Base-by-base conservation (phyloP, 2,888 invertebrate species). In the Erpobdella octoculata region DNA sequence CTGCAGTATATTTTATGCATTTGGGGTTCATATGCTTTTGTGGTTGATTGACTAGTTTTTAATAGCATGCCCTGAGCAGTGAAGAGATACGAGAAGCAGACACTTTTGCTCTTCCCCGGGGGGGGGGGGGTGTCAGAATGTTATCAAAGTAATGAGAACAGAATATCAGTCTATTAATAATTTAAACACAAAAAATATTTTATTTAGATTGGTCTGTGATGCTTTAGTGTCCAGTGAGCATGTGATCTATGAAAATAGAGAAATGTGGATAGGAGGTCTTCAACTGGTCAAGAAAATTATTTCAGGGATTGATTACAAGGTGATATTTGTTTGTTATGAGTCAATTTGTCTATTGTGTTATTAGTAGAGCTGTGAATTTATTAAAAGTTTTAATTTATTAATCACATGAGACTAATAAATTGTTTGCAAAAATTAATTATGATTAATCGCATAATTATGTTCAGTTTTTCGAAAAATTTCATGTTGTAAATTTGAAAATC, bases 301-400 rank as follows among this genome's bases (percentile, higher is more conserved):
- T 78, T 90, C 90, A 48, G 90, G 91, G 72, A 94, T 95, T 0
- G 93, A 95, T 83, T 96, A 96, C 81, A 96, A 96, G 85, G 95
- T 83, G 58, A 35, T 67, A 15, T 41, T 41, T 41, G 46, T 41
- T 15, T 41, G 46, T 41, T 41, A 41, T 41, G 12, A n/a, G n/a
- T 41, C 12, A 41, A 41, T 41, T 41, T 41, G 46, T 15, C 12
- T n/a, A n/a, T n/a, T n/a, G n/a, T n/a, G n/a, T n/a, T 46, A 12
- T 18, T 46, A 15, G 15, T 46, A 15, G 46, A 46, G 12, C 18
- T 46, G 15, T 46, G 46, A 18, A 8, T n/a, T 28, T 28, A 62
- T 62, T 62, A 62, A 28, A 28, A 25, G 2, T 28, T 6, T 62
- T n/a, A n/a, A n/a, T n/a, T n/a, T n/a, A n/a, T n/a, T n/a, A n/a